Conservation (phyloP, 2,888 invertebrate species). For the Conchocele bisecta region DNA sequence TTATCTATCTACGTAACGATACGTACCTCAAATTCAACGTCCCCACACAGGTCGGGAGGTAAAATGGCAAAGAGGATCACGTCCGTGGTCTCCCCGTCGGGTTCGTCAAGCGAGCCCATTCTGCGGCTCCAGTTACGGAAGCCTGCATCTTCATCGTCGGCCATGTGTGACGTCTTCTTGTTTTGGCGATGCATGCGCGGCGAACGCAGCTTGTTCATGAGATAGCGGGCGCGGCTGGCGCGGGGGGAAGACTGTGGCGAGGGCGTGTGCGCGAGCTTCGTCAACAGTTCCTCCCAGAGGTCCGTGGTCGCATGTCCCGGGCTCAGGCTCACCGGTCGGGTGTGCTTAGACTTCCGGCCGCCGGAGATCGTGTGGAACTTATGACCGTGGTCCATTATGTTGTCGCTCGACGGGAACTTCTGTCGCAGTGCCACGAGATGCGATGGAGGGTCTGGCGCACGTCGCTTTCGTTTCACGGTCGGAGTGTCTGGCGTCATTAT, state of each 20-base stretch:
- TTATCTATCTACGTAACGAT: no score
- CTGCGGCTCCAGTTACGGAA: constrained; percentile 39
- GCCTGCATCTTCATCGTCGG: constrained; percentile 50
- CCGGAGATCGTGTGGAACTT: background rate
- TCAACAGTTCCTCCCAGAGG: constrained; percentile 42
- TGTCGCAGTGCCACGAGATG: constrained; percentile 18
- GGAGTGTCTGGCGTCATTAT: constrained; percentile 26
- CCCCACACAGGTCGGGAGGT: constrained; percentile 23
- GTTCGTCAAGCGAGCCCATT: constrained; percentile 49
- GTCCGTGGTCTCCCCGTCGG: constrained; percentile 20
- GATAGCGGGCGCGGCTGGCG: constrained; percentile 19
- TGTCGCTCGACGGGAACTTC: constrained; percentile 56
- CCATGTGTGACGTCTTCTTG: constrained; percentile 12
- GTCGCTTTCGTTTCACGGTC: constrained; percentile 36
- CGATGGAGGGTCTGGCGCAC: constrained; percentile 53
- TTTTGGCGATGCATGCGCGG: constrained; percentile 34
- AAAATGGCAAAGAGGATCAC: constrained; percentile 41
- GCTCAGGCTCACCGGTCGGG: constrained; percentile 39
- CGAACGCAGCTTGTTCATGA: constrained; percentile 49
- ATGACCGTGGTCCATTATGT: constrained; percentile 34
- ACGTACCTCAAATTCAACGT: constrained; percentile 54
- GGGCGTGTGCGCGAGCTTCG: constrained; percentile 28
- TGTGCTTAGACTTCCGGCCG: background rate
- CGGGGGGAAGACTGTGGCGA: constrained; percentile 34
- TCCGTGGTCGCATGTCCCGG: constrained; percentile 21